These are phyloP conservation scores for Nemotelus nigrinus DNA, from an alignment of 2,888 invertebrate species.

Conservation along the genomic window DNA sequence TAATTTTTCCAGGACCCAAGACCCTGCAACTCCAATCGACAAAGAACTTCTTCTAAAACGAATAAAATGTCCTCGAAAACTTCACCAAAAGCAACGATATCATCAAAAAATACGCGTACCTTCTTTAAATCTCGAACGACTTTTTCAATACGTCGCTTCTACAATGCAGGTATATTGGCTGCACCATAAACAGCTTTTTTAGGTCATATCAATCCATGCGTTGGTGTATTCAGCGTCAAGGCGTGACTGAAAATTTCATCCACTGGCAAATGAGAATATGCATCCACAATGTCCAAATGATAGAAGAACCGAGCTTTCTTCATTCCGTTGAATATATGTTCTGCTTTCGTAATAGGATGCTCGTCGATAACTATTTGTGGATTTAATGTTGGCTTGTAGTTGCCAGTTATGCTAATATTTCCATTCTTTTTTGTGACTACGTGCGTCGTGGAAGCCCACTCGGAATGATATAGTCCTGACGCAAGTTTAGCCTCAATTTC, in stretches of 20 bases:
- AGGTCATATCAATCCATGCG: slow-evolving; percentile 45
- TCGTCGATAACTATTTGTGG: too few species aligned
- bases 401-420: slow-evolving; percentile 45
- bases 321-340: slow-evolving; percentile 45
- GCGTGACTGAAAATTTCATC: slow-evolving; percentile 46
- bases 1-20: too few species aligned
- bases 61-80: too few species aligned
- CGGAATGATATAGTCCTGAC: slow-evolving; percentile 47
- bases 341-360: slow-evolving; percentile 29
- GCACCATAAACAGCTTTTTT: slow-evolving; percentile 48
- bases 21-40: too few species aligned
- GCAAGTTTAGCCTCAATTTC: slow-evolving; percentile 37
- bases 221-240: slow-evolving; percentile 44
- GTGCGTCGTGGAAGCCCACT: slow-evolving; percentile 48
- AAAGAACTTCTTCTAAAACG: too few species aligned
- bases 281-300: slow-evolving; percentile 48
- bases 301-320: slow-evolving; percentile 37
- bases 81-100: too few species aligned
- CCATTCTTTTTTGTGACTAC: slow-evolving; percentile 45
- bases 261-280: slow-evolving; percentile 48
- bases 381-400: slow-evolving; percentile 48
- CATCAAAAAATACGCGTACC: too few species aligned
- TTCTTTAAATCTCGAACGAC: too few species aligned
- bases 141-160: slow-evolving; percentile 56
- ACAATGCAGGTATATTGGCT: slow-evolving; percentile 40